Percentiles rank a stretch among this genome's conserved stretches.
These are phyloP conservation scores for Spodoptera litura DNA, from an alignment of 1,140 invertebrate species.

Conservation along the genomic window DNA sequence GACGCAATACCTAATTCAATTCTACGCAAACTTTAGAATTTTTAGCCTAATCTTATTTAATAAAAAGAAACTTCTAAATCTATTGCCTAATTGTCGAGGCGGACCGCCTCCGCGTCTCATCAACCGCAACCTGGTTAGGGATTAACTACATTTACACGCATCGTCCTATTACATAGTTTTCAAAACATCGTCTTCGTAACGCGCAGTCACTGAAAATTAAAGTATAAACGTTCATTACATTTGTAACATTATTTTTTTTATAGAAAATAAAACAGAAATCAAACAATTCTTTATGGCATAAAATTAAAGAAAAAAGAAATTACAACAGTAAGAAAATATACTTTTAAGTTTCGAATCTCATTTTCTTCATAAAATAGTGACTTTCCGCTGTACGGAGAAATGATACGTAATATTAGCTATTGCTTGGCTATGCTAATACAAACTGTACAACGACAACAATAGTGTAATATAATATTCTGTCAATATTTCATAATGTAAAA, in stretches of 20 bases:
- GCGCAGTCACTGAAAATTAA: too few species aligned
- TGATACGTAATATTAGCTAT: neutral
- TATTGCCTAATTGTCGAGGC: conserved; percentile 65
- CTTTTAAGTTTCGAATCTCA: too few species aligned
- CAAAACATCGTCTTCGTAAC: too few species aligned
- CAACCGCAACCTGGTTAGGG: conserved; percentile 7
- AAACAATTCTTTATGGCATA: too few species aligned
- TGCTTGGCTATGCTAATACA: conserved; percentile 3
- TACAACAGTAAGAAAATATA: too few species aligned
- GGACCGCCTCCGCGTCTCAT: conserved; percentile 17
- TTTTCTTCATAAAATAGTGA: too few species aligned
- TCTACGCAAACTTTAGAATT: conserved; percentile 69
- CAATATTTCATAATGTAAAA: neutral
- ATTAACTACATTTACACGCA: conserved; percentile 40
- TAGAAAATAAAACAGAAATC: too few species aligned
- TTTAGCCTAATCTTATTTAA: conserved; percentile 70
- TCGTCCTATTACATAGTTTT: neutral
- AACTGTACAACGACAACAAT: conserved; percentile 32
- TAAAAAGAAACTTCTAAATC: conserved; percentile 66
- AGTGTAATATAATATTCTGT: neutral
- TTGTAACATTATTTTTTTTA: too few species aligned
- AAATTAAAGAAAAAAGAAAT: too few species aligned
- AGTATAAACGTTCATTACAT: too few species aligned
- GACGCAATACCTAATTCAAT: conserved; percentile 69
- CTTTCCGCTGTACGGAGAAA: neutral